Conservation (phyloP, 2,797 vertebrate genomes). For the Fundulus diaphanus region DNA sequence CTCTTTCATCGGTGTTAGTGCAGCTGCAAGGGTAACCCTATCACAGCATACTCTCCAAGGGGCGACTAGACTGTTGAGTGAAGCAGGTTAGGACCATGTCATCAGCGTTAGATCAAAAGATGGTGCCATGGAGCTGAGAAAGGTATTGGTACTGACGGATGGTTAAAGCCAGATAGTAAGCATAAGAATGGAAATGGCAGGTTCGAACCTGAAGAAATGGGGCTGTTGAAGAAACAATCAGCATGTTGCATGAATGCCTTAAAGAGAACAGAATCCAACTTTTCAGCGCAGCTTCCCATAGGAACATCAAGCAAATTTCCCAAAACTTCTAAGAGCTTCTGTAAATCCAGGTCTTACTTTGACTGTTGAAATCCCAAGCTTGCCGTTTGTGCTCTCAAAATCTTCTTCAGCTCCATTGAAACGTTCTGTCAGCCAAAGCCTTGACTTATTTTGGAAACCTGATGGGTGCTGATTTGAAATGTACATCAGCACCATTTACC, state of each 20-base stretch:
- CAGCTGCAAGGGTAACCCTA: slow-evolving; percentile 24
- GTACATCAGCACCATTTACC: neutral
- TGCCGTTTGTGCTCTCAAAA: neutral
- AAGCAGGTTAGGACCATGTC: slow-evolving; percentile 9
- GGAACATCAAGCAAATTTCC: neutral
- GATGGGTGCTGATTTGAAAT: neutral
- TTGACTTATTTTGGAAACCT: neutral
- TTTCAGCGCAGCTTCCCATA: neutral
- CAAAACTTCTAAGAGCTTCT: neutral
- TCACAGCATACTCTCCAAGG: slow-evolving; percentile 30
- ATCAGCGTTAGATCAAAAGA: slow-evolving; percentile 6
- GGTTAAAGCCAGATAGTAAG: neutral
- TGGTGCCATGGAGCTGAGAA: neutral
- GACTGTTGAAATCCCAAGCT: neutral
- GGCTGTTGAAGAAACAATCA: neutral
- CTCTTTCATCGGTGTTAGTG: neutral
- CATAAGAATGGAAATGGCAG: neutral
- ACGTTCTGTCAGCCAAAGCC: neutral
- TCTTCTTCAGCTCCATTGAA: neutral
- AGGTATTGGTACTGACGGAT: slow-evolving; percentile 8
- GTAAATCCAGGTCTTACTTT: neutral
- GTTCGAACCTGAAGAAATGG: neutral
- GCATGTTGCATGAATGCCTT: neutral
- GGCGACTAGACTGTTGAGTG: slow-evolving; percentile 1
- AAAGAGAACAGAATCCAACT: neutral